Evolutionary conservation across 1,140 invertebrate species (phyloP).

Genomic region (Eciton burchellii): DNA sequence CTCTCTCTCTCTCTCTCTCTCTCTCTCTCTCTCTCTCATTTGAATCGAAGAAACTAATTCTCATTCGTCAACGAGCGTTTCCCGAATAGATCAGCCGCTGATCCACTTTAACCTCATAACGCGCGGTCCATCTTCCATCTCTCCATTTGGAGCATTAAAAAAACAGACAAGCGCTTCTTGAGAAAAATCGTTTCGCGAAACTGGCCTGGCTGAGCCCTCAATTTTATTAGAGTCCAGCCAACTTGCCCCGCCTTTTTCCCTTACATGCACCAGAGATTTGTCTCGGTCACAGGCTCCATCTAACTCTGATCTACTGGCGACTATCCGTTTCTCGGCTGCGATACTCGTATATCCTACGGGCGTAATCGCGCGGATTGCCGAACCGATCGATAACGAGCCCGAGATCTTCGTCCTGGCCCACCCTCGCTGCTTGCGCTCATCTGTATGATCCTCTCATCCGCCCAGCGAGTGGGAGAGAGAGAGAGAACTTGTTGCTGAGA

Average conservation of each 20-base stretch:
- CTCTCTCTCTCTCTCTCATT: too few relatives aligned
- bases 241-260: background rate
- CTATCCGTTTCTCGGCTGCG: background rate
- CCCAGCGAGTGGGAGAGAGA: background rate
- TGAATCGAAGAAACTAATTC: too few relatives aligned
- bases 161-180: background rate
- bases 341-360: slow-evolving; percentile 23
- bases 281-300: background rate
- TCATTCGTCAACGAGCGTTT: too few relatives aligned
- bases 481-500: slow-evolving; percentile 28
- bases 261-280: background rate
- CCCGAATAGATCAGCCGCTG: too few relatives aligned
- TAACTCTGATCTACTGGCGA: slow-evolving; percentile 14
- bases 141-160: too few relatives aligned
- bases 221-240: background rate
- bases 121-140: too few relatives aligned
- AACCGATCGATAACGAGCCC: slow-evolving; percentile 28
- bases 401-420: background rate
- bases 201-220: background rate
- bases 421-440: background rate
- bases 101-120: too few relatives aligned
- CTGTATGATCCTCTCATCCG: background rate
- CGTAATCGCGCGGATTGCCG: slow-evolving; percentile 17
- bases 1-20: too few relatives aligned
- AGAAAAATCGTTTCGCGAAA: background rate